Evolutionary conservation across 2,113 vertebrate genomes (phyloP).

Genomic region (Columbina picui): DNA sequence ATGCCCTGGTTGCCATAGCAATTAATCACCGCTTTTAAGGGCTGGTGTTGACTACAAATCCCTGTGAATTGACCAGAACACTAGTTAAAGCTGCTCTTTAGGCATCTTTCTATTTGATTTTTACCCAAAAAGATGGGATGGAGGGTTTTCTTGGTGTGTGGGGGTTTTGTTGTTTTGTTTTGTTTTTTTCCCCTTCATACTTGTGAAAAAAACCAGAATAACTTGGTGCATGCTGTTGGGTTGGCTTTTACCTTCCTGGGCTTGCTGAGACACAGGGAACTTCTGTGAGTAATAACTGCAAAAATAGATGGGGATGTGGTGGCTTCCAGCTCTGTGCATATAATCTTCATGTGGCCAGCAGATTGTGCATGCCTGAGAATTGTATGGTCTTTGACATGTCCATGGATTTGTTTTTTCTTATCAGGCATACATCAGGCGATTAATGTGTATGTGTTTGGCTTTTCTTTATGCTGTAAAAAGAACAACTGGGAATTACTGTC

Average conservation of each 20-base stretch:
- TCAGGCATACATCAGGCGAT: background rate
- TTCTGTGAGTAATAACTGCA: background rate
- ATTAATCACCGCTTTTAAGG: slow-evolving; percentile 61
- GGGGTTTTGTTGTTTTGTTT: background rate
- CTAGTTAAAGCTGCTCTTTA: slow-evolving; percentile 39
- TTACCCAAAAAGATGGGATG: background rate
- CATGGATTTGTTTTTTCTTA: background rate
- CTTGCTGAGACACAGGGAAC: background rate
- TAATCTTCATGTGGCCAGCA: background rate
- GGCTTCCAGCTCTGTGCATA: background rate
- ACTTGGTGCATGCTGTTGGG: background rate
- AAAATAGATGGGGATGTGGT: background rate
- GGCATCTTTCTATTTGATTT: slow-evolving; percentile 31
- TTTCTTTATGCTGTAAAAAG: background rate
- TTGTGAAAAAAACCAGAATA: background rate
- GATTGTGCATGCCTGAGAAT: background rate
- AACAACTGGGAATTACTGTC: background rate
- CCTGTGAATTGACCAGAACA: slow-evolving; percentile 50
- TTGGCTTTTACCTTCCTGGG: background rate
- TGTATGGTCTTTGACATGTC: background rate
- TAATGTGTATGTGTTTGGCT: background rate
- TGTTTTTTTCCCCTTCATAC: background rate
- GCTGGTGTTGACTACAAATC: slow-evolving; percentile 46
- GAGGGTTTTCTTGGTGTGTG: background rate
- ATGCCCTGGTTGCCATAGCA: slow-evolving; percentile 68